phyloP scores from a whole-genome alignment of 2,113 vertebrate species.

The Ascaphus truei region DNA sequence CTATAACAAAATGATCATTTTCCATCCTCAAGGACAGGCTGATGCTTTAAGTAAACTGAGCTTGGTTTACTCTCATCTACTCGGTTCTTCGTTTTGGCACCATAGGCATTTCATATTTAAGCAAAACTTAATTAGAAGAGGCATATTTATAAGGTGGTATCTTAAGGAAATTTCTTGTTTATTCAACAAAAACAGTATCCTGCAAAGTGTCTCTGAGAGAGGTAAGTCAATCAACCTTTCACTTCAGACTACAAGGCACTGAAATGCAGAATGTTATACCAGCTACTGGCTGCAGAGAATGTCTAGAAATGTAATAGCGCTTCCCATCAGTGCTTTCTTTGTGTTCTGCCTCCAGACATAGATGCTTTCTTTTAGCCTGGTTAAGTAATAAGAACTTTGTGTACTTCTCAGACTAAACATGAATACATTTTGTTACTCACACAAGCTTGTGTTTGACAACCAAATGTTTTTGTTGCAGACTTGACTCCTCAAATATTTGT shows the following conservation, averaged over 20 bases:
- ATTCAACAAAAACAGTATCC: constrained; percentile 6
- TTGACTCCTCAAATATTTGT: constrained; percentile 19
- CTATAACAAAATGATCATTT: too few species aligned
- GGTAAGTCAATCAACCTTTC: constrained; percentile 16
- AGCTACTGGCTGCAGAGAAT: background rate
- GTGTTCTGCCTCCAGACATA: constrained; percentile 19
- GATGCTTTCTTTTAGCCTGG: constrained; percentile 29
- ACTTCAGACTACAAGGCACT: constrained; percentile 16
- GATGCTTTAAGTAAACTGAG: too few species aligned
- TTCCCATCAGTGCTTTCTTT: constrained; percentile 26
- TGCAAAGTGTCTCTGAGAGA: background rate
- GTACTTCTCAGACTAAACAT: constrained; percentile 33
- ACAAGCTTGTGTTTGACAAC: constrained; percentile 25
- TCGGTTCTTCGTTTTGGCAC: too few species aligned
- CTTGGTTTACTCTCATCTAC: too few species aligned
- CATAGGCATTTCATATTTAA: background rate
- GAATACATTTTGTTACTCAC: constrained; percentile 24
- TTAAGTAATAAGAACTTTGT: constrained; percentile 22
- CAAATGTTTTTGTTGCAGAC: constrained; percentile 32
- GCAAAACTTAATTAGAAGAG: background rate
- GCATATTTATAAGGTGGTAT: background rate
- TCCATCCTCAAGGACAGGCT: too few species aligned
- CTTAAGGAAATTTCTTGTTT: background rate
- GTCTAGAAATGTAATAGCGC: background rate
- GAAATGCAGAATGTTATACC: background rate